These are phyloP conservation scores for Meghimatium bilineatum DNA, from an alignment of 2,888 invertebrate genomes.

Conservation along the genomic window DNA sequence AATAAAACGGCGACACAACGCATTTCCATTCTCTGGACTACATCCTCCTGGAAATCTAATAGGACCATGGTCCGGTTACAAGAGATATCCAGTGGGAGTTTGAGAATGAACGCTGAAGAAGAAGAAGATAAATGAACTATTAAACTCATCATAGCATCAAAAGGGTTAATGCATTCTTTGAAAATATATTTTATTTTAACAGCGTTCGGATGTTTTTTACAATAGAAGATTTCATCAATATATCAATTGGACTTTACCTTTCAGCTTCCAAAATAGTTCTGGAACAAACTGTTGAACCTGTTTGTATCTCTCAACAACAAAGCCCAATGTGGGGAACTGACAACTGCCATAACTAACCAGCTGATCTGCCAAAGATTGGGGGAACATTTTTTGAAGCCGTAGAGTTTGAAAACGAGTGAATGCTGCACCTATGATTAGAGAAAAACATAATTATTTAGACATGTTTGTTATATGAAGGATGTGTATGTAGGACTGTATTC, in stretches of 20 bases:
- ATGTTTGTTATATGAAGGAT: background rate
- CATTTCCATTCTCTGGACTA: too few relatives aligned
- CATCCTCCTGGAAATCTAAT: too few relatives aligned
- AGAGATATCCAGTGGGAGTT: too few relatives aligned
- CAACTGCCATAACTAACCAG: constrained; percentile 98
- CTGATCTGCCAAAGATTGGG: constrained; percentile 81
- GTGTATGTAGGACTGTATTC: too few relatives aligned
- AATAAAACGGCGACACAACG: too few relatives aligned
- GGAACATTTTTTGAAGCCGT: constrained; percentile 84
- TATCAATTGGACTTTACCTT: constrained; percentile 67
- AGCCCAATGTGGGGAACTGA: constrained; percentile 99
- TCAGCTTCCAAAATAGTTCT: constrained; percentile 96
- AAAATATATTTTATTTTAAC: too few relatives aligned
- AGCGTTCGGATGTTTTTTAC: too few relatives aligned
- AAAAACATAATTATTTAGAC: background rate
- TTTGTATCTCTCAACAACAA: constrained; percentile 98
- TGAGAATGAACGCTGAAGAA: too few relatives aligned
- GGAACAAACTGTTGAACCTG: constrained; percentile 92
- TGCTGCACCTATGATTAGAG: constrained; percentile 85
- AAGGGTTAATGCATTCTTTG: too few relatives aligned
- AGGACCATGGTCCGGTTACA: too few relatives aligned
- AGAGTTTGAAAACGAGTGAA: constrained; percentile 98
- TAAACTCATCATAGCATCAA: too few relatives aligned
- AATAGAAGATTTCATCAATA: constrained; percentile 7
- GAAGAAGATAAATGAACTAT: too few relatives aligned